Base-by-base conservation (phyloP, 2,113 vertebrate species). In the Daphoenositta chrysoptera region DNA sequence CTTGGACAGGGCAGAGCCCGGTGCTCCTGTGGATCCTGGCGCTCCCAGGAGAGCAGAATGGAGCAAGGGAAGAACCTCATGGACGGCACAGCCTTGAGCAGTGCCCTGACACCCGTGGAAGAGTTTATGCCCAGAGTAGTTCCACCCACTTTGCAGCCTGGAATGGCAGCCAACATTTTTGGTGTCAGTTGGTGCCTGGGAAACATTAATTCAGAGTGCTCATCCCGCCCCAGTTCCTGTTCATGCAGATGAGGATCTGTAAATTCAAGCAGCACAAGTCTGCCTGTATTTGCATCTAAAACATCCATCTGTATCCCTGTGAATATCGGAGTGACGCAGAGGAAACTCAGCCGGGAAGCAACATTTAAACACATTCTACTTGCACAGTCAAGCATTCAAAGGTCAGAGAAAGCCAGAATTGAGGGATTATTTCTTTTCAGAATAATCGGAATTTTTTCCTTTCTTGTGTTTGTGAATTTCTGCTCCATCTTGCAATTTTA, bases 281-380 rank as follows among this genome's bases (percentile, higher is more conserved):
- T 92, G 89, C 89, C 64, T 58, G 39, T 19, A 87, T 93, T 95
- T 95, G 88, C 95, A 93, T 88, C 51, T 78, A 33, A 89, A 97
- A 51, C 60, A 78, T 37, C 83, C 76, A 79, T 90, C 94, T 94
- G 88, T 72, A 56, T 69, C 92, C 45, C n/a, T 60, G 85, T 90
- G 94, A 93, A 73, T 73, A 21, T 69, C 39, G 7, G 1, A 57
- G 76, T 92, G 88, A 85, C 19, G 18, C 82, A 85, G 71, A 79
- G 61, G 57, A 85, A 85, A 69, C 78, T 79, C 78, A 93, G 48
- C 85, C 8, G n/a, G 85, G 95, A 86, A 93, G 88, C 92, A 90
- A 54, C 85, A 69, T 66, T 94, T 65, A 57, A 93, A 40, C 63
- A 54, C 45, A 21, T 83, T 90, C 61, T 57, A 48, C 37, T 61